Conservation (phyloP, 2,113 vertebrate genomes). For the Tinamus guttatus region DNA sequence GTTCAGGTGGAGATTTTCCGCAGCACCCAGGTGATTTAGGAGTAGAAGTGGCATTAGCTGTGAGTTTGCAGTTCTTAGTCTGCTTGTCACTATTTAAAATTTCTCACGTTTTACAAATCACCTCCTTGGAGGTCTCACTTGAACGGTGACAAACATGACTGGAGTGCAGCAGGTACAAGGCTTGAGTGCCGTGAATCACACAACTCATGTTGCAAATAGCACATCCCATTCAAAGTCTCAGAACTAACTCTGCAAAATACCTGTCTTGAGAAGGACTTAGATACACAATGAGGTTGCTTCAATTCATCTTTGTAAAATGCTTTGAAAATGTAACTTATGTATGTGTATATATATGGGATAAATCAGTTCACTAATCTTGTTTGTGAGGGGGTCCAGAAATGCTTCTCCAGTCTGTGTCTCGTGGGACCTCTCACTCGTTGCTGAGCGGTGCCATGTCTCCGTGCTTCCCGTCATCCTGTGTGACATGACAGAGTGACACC, state of each 20-base stretch:
- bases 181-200: neutral
- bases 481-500: fast-evolving
- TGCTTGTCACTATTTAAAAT: neutral
- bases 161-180: neutral
- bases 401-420: fast-evolving
- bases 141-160: neutral
- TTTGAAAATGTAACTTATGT: neutral
- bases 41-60: neutral
- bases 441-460: neutral
- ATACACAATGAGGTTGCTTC: neutral
- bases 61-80: neutral
- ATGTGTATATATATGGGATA: neutral
- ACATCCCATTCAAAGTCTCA: neutral
- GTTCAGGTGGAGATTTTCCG: neutral
- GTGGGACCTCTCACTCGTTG: neutral
- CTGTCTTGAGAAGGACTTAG: neutral
- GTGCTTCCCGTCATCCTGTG: neutral
- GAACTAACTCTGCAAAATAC: neutral
- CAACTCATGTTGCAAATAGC: fast-evolving
- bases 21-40: neutral
- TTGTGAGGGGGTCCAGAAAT: neutral
- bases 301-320: neutral
- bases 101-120: neutral
- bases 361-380: fast-evolving
- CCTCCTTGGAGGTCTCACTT: neutral